Evolutionary conservation across 2,888 invertebrate species (phyloP), one percentile per base, ranked within the genome.

Genomic region (Acleris literana): DNA sequence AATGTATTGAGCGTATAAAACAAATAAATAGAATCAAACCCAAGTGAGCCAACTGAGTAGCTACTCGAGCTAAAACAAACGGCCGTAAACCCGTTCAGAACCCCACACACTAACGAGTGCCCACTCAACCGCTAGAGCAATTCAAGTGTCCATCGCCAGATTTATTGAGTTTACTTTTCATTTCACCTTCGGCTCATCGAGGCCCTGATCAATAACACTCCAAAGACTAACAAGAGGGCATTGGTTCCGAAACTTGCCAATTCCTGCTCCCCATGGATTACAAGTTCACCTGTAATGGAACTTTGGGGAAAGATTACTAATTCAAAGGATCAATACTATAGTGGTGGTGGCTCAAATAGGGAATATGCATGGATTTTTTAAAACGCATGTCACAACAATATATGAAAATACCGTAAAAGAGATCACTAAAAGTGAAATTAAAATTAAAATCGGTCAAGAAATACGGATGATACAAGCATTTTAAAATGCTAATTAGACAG

Each of bases 201-300:
- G 52, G 46, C 25, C 33, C 44, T 48, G 59, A 59, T 59, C 64
- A 54, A 64, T 64, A 64, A 58, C 64, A 59, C 64, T 64, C 52
- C 44, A 52, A 53, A 59, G n/a, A 58, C 20, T 53, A 53, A 59
- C 64, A 9, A 33, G 43, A 17, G 39, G 25, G 48, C 48, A 25
- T 48, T 49, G 59, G 51, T 48, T 49, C 39, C 20, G 33, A 54
- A 64, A 53, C 63, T 48, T 64, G 48, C 57, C 22, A 46, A 44
- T 44, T 44, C 17, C 5, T 25, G n/a, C 18, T 54, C 59, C 54
- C 53, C 11, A 7, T 0, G 58, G 59, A 54, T 59, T 59, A 59
- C 43, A 59, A 64, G 64, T 64, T 64, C 18, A 39, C 43, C 53
- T 7, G 25, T 46, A 20, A 46, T n/a, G 39, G 29, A 59, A 53